Evolutionary conservation across 2,797 vertebrate species (phyloP).

Genomic region (Serranus cabrilla): DNA sequence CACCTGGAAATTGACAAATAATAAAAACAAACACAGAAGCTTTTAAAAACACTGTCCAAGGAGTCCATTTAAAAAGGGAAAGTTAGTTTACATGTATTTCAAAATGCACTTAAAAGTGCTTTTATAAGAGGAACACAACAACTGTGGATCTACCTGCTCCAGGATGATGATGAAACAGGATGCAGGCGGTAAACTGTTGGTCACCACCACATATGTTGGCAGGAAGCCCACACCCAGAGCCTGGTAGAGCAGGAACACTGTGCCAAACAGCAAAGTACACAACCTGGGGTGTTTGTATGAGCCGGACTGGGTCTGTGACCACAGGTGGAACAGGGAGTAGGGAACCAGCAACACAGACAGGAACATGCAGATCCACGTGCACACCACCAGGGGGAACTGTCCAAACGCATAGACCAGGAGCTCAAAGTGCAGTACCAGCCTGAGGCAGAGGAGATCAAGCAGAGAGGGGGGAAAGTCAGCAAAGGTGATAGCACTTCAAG

Average conservation of each 20-base stretch:
- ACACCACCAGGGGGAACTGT: constrained; percentile 90
- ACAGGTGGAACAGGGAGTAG: constrained; percentile 88
- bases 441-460: constrained; percentile 61
- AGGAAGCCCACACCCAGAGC: constrained; percentile 88
- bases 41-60: background rate
- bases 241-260: constrained; percentile 89
- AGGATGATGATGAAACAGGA: constrained; percentile 92
- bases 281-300: constrained; percentile 81
- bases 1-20: constrained; percentile 83
- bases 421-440: constrained; percentile 95
- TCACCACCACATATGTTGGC: constrained; percentile 89
- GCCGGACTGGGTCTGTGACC: constrained; percentile 87
- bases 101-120: background rate
- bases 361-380: constrained; percentile 95
- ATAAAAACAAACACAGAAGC: background rate
- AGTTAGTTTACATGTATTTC: background rate
- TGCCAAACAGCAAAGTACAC: constrained; percentile 82
- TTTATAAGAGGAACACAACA: background rate
- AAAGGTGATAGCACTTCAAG: background rate
- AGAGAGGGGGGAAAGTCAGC: constrained; percentile 9
- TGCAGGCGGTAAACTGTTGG: constrained; percentile 90
- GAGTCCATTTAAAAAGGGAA: background rate
- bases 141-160: constrained; percentile 89
- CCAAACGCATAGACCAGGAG: constrained; percentile 94
- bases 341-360: constrained; percentile 88